Percentiles rank a stretch among this genome's conserved stretches.
These are phyloP conservation scores for Cebidichthys violaceus DNA, from an alignment of 2,113 vertebrate species.

Conservation along the genomic window DNA sequence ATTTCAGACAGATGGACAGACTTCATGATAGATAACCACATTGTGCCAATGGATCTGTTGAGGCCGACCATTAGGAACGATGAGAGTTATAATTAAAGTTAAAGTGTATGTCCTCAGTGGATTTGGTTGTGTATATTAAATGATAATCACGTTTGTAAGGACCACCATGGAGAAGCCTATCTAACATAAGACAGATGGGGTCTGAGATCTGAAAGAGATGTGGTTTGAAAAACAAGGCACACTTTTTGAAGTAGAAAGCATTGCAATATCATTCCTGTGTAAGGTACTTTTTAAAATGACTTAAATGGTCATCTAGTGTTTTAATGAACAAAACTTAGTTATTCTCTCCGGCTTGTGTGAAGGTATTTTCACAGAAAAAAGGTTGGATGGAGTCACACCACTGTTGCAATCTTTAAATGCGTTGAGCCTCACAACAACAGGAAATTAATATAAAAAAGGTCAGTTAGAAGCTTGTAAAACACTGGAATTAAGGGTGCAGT, in stretches of 20 bases:
- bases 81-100: background rate
- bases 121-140: constrained; percentile 1
- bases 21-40: background rate
- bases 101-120: background rate
- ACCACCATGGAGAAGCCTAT: background rate
- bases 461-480: constrained; percentile 40
- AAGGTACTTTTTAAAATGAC: background rate
- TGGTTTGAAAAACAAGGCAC: background rate
- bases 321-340: background rate
- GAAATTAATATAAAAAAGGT: constrained; percentile 47
- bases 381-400: constrained; percentile 33
- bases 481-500: background rate
- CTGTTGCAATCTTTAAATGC: constrained; percentile 41
- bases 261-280: background rate
- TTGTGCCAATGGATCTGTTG: background rate
- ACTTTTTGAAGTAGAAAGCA: background rate
- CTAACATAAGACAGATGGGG: background rate
- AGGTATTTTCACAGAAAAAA: constrained; percentile 34
- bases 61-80: background rate
- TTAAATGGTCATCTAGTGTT: background rate
- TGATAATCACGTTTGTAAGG: background rate
- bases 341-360: background rate
- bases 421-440: constrained; percentile 45
- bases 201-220: constrained; percentile 8
- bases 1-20: background rate